These are phyloP conservation scores for Eurosta solidaginis DNA, from an alignment of 1,140 invertebrate species.

Conservation along the genomic window DNA sequence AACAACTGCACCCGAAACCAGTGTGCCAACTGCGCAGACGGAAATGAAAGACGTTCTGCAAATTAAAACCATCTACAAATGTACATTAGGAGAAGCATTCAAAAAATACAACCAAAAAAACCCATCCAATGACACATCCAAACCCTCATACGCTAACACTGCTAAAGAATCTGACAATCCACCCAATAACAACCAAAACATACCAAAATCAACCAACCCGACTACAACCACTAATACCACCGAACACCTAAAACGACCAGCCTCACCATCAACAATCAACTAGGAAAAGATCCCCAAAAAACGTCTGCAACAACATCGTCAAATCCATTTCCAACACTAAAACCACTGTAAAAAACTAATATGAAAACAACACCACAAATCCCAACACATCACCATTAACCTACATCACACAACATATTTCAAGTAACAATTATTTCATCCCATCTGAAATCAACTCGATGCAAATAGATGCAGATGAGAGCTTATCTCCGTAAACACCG, in stretches of 20 bases:
- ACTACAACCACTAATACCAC: no score
- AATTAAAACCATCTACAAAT: background rate
- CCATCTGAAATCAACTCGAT: background rate
- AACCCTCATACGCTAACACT: no score
- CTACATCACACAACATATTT: background rate
- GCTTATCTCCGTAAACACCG: background rate
- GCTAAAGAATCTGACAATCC: no score
- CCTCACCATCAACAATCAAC: no score
- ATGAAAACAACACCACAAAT: no score
- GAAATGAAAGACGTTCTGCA: background rate
- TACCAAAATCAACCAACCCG: no score
- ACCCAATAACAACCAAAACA: no score
- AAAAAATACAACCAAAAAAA: slow-evolving; percentile 41
- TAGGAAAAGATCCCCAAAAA: no score
- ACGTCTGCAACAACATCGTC: no score
- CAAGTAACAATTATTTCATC: background rate
- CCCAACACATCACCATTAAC: background rate
- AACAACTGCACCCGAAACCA: no score
- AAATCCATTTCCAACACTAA: background rate
- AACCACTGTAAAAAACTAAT: background rate
- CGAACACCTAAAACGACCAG: no score
- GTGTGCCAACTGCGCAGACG: background rate
- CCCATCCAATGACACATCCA: no score
- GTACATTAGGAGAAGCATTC: slow-evolving; percentile 28
- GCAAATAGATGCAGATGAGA: background rate